Evolutionary conservation across 2,888 invertebrate species (phyloP).

Genomic region (Andrena bicolor): DNA sequence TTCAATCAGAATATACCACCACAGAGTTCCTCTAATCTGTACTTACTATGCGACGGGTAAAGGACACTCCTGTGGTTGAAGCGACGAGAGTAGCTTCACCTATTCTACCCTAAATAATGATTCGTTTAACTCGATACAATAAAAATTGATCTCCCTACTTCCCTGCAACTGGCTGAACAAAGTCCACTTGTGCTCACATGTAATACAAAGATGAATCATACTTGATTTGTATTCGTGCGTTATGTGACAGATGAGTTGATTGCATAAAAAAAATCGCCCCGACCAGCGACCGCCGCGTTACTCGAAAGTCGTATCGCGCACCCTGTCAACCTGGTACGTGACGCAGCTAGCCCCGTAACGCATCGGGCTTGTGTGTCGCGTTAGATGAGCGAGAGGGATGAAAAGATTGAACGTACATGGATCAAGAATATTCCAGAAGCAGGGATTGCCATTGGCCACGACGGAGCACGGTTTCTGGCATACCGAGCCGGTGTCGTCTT

Average conservation of each 20-base stretch:
- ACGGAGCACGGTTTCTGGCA: constrained; percentile 62
- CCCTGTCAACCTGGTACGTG: not conserved
- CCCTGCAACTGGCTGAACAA: too few relatives aligned
- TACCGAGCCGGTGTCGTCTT: constrained; percentile 54
- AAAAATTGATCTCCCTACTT: too few relatives aligned
- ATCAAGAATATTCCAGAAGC: constrained; percentile 86
- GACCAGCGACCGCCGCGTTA: not conserved
- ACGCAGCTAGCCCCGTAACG: not conserved
- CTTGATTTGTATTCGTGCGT: too few relatives aligned
- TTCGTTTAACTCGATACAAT: too few relatives aligned
- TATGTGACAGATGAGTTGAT: not conserved
- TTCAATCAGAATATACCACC: too few relatives aligned
- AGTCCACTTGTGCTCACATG: too few relatives aligned
- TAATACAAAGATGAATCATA: too few relatives aligned
- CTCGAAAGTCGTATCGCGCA: not conserved
- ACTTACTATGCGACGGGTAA: too few relatives aligned
- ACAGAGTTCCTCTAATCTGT: too few relatives aligned
- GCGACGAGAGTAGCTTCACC: too few relatives aligned
- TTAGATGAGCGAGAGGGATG: constrained; percentile 2
- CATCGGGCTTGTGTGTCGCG: not conserved
- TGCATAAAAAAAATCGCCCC: not conserved
- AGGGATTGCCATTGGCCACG: constrained; percentile 79
- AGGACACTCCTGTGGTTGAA: too few relatives aligned
- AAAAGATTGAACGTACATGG: constrained; percentile 85
- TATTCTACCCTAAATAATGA: too few relatives aligned